Conservation (phyloP, 2,797 vertebrate genomes). For the Poecile montanus region DNA sequence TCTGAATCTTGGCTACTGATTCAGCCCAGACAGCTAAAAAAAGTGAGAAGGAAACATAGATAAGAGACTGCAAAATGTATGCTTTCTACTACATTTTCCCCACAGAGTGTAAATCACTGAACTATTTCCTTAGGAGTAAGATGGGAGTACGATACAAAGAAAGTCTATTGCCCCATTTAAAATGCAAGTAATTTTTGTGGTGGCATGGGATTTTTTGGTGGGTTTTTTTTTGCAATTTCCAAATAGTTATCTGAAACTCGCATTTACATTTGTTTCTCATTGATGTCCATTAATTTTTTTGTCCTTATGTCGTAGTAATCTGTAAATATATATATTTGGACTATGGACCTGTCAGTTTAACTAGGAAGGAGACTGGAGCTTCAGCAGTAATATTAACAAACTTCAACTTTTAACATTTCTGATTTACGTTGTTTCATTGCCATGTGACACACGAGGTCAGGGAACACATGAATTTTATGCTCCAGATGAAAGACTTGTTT, state of each 20-base stretch:
- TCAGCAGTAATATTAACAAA: conserved; percentile 69
- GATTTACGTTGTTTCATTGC: conserved; percentile 73
- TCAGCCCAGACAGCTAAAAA: neutral
- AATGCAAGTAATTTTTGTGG: neutral
- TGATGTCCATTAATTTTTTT: conserved; percentile 48
- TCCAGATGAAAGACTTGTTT: conserved; percentile 64
- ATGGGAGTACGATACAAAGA: neutral
- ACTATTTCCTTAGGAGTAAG: neutral
- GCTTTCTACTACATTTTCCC: neutral
- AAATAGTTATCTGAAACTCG: conserved; percentile 18
- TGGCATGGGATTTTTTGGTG: neutral
- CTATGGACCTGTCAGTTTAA: conserved; percentile 51
- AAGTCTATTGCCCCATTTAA: neutral
- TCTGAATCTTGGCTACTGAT: neutral
- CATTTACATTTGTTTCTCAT: conserved; percentile 46
- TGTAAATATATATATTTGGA: conserved; percentile 61
- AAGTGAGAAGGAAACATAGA: neutral
- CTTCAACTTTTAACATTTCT: conserved; percentile 68
- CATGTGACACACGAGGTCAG: conserved; percentile 57
- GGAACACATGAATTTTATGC: conserved; percentile 68
- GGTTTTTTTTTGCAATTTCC: neutral
- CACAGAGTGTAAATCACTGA: neutral
- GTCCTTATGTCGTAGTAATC: neutral
- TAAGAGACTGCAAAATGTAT: neutral
- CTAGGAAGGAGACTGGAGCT: conserved; percentile 43